These are phyloP conservation scores for Sterna hirundo DNA, from an alignment of 2,113 vertebrate species.

Conservation along the genomic window DNA sequence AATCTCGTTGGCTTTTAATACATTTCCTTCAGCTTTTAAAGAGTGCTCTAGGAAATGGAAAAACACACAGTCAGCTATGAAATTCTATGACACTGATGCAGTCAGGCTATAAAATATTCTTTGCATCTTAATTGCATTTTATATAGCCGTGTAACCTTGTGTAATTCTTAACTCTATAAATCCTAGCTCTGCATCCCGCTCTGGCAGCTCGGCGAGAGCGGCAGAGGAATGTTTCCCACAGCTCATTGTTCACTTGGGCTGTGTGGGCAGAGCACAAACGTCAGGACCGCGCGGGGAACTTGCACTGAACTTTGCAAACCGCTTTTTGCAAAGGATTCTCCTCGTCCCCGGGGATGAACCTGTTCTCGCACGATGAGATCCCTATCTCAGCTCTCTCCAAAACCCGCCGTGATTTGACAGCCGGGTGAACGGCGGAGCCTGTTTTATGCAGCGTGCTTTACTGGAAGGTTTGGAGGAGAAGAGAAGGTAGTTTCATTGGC, in stretches of 20 bases:
- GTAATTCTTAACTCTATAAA: constrained; percentile 53
- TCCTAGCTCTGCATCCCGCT: constrained; percentile 29
- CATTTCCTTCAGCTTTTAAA: constrained; percentile 60
- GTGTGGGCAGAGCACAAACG: background rate
- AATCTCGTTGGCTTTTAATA: constrained; percentile 51
- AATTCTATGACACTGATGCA: constrained; percentile 49
- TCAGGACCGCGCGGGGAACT: constrained; percentile 5
- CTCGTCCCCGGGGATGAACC: background rate
- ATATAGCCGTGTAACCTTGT: constrained; percentile 52
- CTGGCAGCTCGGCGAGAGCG: background rate
- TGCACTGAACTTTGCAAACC: constrained; percentile 40
- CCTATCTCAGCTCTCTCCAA: background rate
- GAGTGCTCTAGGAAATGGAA: constrained; percentile 60
- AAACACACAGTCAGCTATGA: constrained; percentile 53
- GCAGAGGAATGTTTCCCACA: constrained; percentile 45
- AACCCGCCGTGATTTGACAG: background rate
- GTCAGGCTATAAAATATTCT: constrained; percentile 31
- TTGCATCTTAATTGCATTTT: constrained; percentile 61
- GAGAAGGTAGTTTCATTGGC: background rate
- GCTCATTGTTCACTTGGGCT: background rate
- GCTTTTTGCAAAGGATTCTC: constrained; percentile 17
- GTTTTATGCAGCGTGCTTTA: background rate
- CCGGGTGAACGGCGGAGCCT: background rate
- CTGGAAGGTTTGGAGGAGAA: background rate
- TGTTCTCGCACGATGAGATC: background rate